Evolutionary conservation across 2,113 vertebrate species (phyloP).

Genomic region (Lagopus leucura): DNA sequence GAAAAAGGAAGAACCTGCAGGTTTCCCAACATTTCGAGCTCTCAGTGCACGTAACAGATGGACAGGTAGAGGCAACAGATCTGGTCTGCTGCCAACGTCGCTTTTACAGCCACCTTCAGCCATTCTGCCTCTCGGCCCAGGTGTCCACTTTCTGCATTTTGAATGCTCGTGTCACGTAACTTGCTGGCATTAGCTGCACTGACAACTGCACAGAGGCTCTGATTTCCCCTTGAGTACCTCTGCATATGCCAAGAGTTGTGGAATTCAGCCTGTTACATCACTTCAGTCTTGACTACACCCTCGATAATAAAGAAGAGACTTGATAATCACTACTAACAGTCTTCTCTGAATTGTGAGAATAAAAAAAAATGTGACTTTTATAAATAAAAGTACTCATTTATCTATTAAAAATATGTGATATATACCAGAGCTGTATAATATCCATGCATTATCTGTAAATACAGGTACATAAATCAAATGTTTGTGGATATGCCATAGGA

Average conservation of each 20-base stretch:
- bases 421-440: not conserved
- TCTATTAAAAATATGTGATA: not conserved
- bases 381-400: not conserved
- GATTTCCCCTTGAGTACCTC: not conserved
- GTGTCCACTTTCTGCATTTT: constrained; percentile 77
- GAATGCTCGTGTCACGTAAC: constrained; percentile 77
- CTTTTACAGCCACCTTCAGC: constrained; percentile 75
- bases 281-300: not conserved
- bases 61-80: constrained; percentile 82
- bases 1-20: not conserved
- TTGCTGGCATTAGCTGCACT: constrained; percentile 56
- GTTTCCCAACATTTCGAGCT: not conserved
- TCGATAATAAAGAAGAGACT: not conserved
- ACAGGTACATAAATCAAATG: not conserved
- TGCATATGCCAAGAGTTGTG: not conserved
- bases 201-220: constrained; percentile 71
- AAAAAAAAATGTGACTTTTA: not conserved
- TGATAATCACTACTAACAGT: not conserved
- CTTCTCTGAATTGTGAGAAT: not conserved
- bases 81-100: constrained; percentile 71
- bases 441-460: accelerated
- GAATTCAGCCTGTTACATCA: not conserved
- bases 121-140: constrained; percentile 75
- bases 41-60: constrained; percentile 67
- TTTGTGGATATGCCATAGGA: not conserved